Percentiles rank a stretch among this genome's conserved stretches.
Evolutionary conservation across 2,113 vertebrate species (phyloP).

Genomic region (Orientallactaga bullata): DNA sequence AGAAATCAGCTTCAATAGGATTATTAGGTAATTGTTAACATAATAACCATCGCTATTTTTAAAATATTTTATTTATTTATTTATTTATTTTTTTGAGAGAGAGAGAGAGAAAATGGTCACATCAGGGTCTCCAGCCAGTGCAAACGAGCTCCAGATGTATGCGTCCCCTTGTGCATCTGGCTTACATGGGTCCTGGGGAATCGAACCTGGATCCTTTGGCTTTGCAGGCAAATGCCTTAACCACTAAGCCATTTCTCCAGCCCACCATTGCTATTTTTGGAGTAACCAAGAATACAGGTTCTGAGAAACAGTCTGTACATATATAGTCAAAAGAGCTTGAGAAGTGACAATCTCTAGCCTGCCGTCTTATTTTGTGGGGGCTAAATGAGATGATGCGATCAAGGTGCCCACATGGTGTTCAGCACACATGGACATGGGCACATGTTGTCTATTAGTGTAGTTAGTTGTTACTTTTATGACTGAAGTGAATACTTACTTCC

Average conservation of each 20-base stretch:
- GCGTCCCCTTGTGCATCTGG: too few relatives aligned
- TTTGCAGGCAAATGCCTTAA: too few relatives aligned
- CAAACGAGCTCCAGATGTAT: too few relatives aligned
- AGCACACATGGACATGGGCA: background rate
- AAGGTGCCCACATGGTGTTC: background rate
- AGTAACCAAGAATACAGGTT: background rate
- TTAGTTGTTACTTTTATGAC: background rate
- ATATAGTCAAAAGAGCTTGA: background rate
- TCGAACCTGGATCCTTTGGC: too few relatives aligned
- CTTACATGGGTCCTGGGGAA: too few relatives aligned
- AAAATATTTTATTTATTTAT: too few relatives aligned
- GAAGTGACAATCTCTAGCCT: background rate
- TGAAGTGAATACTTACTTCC: background rate
- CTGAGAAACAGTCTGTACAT: background rate
- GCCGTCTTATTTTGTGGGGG: background rate
- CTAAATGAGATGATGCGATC: background rate
- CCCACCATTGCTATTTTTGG: too few relatives aligned
- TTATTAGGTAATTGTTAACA: background rate
- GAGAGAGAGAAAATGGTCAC: too few relatives aligned
- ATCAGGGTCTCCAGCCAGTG: too few relatives aligned
- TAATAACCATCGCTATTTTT: background rate
- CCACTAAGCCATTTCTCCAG: too few relatives aligned
- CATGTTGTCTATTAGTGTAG: background rate
- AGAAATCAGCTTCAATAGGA: background rate
- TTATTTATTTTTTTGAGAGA: too few relatives aligned